Conservation (phyloP, 2,113 vertebrate species). For the Charina bottae region DNA sequence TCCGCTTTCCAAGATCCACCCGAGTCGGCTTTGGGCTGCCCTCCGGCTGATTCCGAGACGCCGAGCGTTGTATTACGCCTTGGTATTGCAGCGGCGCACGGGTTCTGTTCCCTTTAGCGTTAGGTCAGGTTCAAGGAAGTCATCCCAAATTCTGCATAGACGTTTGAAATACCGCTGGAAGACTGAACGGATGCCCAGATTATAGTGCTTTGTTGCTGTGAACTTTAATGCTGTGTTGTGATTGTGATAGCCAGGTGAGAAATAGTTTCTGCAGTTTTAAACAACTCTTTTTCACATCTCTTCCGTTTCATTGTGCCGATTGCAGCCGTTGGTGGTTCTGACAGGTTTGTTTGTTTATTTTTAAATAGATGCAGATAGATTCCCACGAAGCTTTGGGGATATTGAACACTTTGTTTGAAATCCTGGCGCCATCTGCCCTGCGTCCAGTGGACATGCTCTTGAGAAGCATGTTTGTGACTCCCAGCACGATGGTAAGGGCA, state of each 20-base stretch:
- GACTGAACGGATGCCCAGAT: too few species aligned
- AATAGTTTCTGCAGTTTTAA: too few species aligned
- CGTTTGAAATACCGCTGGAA: too few species aligned
- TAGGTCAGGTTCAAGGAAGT: background rate
- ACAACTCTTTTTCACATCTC: too few species aligned
- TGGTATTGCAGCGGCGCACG: too few species aligned
- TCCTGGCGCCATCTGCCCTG: conserved; percentile 93
- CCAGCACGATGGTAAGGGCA: conserved; percentile 86
- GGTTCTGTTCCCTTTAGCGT: background rate
- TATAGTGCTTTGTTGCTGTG: too few species aligned
- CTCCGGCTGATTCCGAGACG: too few species aligned
- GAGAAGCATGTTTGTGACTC: conserved; percentile 95
- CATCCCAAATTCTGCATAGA: background rate
- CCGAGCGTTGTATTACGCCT: rapidly evolving
- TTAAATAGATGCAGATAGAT: conserved; percentile 90
- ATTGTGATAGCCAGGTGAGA: background rate
- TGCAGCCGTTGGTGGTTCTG: background rate
- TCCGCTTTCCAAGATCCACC: too few species aligned
- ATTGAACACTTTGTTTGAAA: conserved; percentile 94
- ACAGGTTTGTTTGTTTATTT: background rate
- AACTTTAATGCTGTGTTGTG: background rate
- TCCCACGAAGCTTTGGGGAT: conserved; percentile 95
- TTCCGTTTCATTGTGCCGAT: background rate
- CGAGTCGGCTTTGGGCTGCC: too few species aligned
- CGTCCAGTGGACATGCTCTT: conserved; percentile 97